phyloP scores from a whole-genome alignment of 2,113 vertebrate species.

The Anolis sagrei region DNA sequence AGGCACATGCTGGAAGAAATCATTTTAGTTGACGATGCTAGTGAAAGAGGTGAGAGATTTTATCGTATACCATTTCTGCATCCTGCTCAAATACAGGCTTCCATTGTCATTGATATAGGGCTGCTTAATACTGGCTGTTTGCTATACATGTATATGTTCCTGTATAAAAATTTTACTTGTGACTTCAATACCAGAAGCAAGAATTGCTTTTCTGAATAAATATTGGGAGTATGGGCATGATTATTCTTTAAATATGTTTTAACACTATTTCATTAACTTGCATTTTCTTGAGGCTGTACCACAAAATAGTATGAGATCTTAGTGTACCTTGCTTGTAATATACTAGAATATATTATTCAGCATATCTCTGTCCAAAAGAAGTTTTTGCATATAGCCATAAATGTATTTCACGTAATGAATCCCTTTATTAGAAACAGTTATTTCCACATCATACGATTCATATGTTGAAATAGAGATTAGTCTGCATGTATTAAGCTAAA shows the following conservation, averaged over 20 bases:
- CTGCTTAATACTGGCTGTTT: not conserved
- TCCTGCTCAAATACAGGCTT: not conserved
- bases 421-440: not conserved
- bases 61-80: not conserved
- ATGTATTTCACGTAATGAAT: not conserved
- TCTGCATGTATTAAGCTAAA: not conserved
- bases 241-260: too few species aligned
- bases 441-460: not conserved
- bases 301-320: not conserved
- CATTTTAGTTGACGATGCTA: constrained; percentile 96
- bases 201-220: not conserved
- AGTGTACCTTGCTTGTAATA: not conserved
- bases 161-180: not conserved
- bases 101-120: not conserved
- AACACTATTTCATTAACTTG: too few species aligned
- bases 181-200: not conserved
- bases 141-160: not conserved
- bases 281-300: not conserved
- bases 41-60: constrained; percentile 89
- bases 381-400: not conserved
- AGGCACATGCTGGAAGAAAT: constrained; percentile 94
- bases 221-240: too few species aligned
- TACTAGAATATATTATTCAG: not conserved
- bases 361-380: not conserved
- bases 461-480: not conserved